Conservation (phyloP, 2,797 vertebrate species). For the Gadopsis marmoratus region DNA sequence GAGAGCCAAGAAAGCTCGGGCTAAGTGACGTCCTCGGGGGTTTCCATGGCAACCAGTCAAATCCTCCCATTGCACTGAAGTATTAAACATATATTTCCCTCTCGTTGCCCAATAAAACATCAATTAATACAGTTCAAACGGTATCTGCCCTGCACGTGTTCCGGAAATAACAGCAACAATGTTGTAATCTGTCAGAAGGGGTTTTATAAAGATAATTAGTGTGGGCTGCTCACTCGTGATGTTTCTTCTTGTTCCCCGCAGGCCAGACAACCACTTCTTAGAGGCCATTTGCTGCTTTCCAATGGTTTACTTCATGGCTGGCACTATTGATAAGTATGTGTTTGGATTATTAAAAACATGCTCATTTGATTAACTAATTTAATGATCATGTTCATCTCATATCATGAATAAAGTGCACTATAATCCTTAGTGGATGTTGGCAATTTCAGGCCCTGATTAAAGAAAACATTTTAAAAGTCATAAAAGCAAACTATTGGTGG, state of each 20-base stretch:
- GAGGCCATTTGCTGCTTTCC: constrained; percentile 99
- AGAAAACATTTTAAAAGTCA: background rate
- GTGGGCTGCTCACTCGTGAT: constrained; percentile 22
- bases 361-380: background rate
- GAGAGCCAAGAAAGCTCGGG: constrained; percentile 9
- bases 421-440: background rate
- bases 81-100: constrained; percentile 21
- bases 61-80: constrained; percentile 11
- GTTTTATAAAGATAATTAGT: constrained; percentile 35
- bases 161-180: constrained; percentile 19
- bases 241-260: constrained; percentile 76
- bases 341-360: constrained; percentile 16
- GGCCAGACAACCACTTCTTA: constrained; percentile 96
- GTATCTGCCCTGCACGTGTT: background rate
- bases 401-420: background rate
- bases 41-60: constrained; percentile 54
- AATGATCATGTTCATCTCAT: background rate
- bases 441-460: background rate
- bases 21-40: constrained; percentile 2
- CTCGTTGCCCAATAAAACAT: constrained; percentile 11
- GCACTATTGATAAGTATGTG: constrained; percentile 96
- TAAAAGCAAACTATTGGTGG: background rate
- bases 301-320: constrained; percentile 99
- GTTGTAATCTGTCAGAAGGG: background rate
- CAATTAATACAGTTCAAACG: background rate